Conservation (phyloP, 2,888 invertebrate genomes). For the Campoplex nolae region DNA sequence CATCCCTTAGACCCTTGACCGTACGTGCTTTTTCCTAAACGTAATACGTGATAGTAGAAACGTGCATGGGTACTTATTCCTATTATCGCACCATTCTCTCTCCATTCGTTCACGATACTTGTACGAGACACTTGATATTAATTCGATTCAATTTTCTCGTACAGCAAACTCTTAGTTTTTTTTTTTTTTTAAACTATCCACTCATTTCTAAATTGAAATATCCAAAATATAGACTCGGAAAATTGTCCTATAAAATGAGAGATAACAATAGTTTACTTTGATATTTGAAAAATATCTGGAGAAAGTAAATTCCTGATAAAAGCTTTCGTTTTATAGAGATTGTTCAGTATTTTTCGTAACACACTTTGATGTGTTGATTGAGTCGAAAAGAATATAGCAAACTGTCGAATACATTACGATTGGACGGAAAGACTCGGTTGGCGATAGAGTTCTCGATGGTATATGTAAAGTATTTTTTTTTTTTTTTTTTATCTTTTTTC, state of each 20-base stretch:
- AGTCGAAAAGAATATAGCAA: slow-evolving; percentile 14
- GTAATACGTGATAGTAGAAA: slow-evolving; percentile 39
- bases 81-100: slow-evolving; percentile 43
- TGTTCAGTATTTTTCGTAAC: slow-evolving; percentile 2
- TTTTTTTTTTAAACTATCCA: neutral
- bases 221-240: neutral
- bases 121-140: slow-evolving; percentile 20
- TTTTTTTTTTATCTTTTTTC: slow-evolving; percentile 3
- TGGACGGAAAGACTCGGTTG: slow-evolving; percentile 48
- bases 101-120: slow-evolving; percentile 6
- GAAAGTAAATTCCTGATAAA: neutral
- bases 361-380: slow-evolving; percentile 36
- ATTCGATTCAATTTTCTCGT: neutral
- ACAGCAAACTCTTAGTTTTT: neutral
- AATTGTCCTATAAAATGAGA: no score
- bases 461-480: slow-evolving; percentile 20
- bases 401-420: slow-evolving; percentile 39
- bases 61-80: slow-evolving; percentile 48
- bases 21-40: slow-evolving; percentile 48
- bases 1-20: slow-evolving; percentile 42
- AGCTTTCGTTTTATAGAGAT: neutral
- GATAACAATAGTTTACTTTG: neutral
- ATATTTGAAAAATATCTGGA: neutral
- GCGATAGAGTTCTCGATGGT: slow-evolving; percentile 23
- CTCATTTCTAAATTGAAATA: neutral